Percentiles rank a stretch among this genome's conserved stretches.
Evolutionary conservation across 2,888 invertebrate genomes (phyloP).

Genomic region (Chrysomela aeneicollis): DNA sequence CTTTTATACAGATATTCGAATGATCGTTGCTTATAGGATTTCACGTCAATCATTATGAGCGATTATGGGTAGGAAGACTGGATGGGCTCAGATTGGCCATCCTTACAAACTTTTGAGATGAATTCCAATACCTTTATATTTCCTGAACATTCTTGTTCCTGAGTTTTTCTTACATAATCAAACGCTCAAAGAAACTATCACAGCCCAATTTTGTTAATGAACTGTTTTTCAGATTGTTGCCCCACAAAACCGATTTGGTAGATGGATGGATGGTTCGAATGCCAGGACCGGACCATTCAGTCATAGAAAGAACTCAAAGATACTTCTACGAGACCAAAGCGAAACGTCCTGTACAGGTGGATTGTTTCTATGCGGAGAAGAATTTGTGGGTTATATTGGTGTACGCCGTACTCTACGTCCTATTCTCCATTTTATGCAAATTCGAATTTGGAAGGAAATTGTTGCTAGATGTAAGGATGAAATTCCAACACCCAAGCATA

Average conservation of each 20-base stretch:
- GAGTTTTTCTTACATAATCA: no score
- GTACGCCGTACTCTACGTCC: conserved; percentile 65
- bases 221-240: conserved; percentile 39
- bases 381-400: conserved; percentile 65
- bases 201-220: no score
- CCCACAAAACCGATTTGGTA: conserved; percentile 41
- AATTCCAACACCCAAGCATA: not conserved
- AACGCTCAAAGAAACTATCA: no score
- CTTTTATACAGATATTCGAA: no score
- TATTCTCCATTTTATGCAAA: conserved; percentile 65
- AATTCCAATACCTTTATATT: no score
- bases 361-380: conserved; percentile 70
- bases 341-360: conserved; percentile 80
- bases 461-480: conserved; percentile 66
- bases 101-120: no score
- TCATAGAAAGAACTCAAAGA: conserved; percentile 84
- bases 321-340: conserved; percentile 73
- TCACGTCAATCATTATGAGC: no score
- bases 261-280: conserved; percentile 66
- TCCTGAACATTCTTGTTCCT: no score
- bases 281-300: conserved; percentile 82
- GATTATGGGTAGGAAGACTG: no score
- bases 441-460: conserved; percentile 69
- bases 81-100: no score
- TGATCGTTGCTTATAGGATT: no score